phyloP scores from a whole-genome alignment of 2,113 vertebrate species.

The Astur gentilis region DNA sequence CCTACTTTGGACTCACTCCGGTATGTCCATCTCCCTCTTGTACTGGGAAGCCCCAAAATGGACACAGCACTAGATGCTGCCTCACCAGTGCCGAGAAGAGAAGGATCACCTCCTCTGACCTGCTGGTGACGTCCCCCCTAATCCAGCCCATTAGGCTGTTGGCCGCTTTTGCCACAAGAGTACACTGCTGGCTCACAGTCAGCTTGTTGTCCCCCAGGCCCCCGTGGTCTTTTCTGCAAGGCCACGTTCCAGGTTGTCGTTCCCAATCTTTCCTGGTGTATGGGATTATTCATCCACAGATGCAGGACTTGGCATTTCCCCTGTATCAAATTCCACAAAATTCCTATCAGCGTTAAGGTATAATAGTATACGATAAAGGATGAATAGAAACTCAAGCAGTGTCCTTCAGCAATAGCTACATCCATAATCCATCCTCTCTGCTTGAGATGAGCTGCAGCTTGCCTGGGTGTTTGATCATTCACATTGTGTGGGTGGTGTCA shows the following conservation, averaged over 20 bases:
- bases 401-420: neutral
- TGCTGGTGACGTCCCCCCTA: neutral
- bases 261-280: neutral
- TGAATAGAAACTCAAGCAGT: neutral
- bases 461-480: neutral
- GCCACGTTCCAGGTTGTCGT: neutral
- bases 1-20: neutral
- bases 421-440: neutral
- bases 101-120: neutral
- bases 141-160: accelerated
- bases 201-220: neutral
- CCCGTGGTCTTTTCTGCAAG: neutral
- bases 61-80: neutral
- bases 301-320: neutral
- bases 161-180: accelerated
- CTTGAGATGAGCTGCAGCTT: neutral
- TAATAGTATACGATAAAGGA: neutral
- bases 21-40: neutral
- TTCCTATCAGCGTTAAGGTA: neutral
- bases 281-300: neutral
- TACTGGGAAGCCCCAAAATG: neutral
- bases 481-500: neutral
- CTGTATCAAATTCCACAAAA: neutral
- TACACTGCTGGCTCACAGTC: neutral
- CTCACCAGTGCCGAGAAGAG: neutral